phyloP scores from a whole-genome alignment of 2,797 vertebrate species.

The Rhinatrema bivittatum region DNA sequence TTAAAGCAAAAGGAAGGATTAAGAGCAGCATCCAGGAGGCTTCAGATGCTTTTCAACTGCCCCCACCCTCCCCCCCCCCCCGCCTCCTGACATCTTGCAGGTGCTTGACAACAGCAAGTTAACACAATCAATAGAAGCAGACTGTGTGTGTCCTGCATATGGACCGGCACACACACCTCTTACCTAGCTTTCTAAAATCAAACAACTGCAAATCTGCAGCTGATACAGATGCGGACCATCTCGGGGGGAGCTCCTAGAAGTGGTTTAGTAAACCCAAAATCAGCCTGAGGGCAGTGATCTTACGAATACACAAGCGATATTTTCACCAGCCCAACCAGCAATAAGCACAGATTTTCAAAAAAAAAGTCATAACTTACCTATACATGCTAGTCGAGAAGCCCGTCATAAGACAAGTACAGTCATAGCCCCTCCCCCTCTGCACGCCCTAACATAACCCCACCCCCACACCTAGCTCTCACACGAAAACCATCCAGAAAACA shows the following conservation, averaged over 20 bases:
- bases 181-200: slow-evolving; percentile 50
- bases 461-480: too few relatives aligned
- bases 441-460: too few relatives aligned
- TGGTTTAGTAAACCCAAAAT: slow-evolving; percentile 51
- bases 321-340: slow-evolving; percentile 43
- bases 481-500: too few relatives aligned
- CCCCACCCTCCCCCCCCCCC: too few relatives aligned
- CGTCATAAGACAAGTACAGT: too few relatives aligned
- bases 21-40: too few relatives aligned
- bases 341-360: slow-evolving; percentile 32
- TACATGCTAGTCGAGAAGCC: too few relatives aligned
- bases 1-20: too few relatives aligned
- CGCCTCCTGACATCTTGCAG: too few relatives aligned
- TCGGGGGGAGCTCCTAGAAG: slow-evolving; percentile 46
- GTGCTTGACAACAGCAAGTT: too few relatives aligned
- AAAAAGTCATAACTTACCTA: slow-evolving; percentile 3
- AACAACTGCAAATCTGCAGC: slow-evolving; percentile 50
- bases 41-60: too few relatives aligned
- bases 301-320: slow-evolving; percentile 51
- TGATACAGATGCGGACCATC: slow-evolving; percentile 58
- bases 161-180: slow-evolving; percentile 28
- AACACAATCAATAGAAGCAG: slow-evolving; percentile 19
- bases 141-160: slow-evolving; percentile 32
- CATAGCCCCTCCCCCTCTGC: too few relatives aligned
- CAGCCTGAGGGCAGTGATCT: slow-evolving; percentile 51